Conservation (phyloP, 23 tunicate genomes). For the Styela clava region DNA sequence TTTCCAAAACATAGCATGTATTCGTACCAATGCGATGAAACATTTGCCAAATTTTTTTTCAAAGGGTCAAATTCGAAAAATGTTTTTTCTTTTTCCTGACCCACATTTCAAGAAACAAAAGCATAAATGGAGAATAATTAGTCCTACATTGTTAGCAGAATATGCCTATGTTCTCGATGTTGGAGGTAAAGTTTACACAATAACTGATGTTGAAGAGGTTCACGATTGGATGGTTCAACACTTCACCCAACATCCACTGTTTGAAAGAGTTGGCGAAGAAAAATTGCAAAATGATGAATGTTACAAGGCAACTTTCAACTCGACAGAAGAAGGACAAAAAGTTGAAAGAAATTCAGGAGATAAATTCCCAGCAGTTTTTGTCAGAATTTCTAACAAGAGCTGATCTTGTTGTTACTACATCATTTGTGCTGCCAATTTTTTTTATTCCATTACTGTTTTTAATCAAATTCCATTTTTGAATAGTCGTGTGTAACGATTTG, state of each 20-base stretch:
- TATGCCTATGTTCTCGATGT: slow-evolving; percentile 70
- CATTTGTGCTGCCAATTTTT: too few species aligned
- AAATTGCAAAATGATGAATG: slow-evolving; percentile 60
- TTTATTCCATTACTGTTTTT: too few species aligned
- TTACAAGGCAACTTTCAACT: slow-evolving; percentile 75
- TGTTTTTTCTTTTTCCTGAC: slow-evolving; percentile 94
- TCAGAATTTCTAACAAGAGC: slow-evolving; percentile 33
- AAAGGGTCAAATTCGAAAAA: slow-evolving; percentile 87
- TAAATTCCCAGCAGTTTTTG: slow-evolving; percentile 91
- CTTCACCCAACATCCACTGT: slow-evolving; percentile 76
- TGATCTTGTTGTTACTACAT: too few species aligned
- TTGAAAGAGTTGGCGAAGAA: slow-evolving; percentile 56
- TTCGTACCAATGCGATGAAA: slow-evolving; percentile 97
- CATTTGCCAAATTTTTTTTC: slow-evolving; percentile 89
- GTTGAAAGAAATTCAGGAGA: slow-evolving; percentile 84
- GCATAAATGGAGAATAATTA: slow-evolving; percentile 89
- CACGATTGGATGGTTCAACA: slow-evolving; percentile 94
- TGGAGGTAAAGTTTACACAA: slow-evolving; percentile 73
- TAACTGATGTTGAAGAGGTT: slow-evolving; percentile 89
- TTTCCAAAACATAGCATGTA: slow-evolving; percentile 80
- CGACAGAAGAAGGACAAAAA: slow-evolving; percentile 96
- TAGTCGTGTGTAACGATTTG: too few species aligned
- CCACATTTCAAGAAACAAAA: slow-evolving; percentile 97
- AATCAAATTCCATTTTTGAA: too few species aligned
- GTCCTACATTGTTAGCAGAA: slow-evolving; percentile 73